These are phyloP conservation scores for Narcine bancroftii DNA, from an alignment of 2,113 vertebrate species.

Conservation along the genomic window DNA sequence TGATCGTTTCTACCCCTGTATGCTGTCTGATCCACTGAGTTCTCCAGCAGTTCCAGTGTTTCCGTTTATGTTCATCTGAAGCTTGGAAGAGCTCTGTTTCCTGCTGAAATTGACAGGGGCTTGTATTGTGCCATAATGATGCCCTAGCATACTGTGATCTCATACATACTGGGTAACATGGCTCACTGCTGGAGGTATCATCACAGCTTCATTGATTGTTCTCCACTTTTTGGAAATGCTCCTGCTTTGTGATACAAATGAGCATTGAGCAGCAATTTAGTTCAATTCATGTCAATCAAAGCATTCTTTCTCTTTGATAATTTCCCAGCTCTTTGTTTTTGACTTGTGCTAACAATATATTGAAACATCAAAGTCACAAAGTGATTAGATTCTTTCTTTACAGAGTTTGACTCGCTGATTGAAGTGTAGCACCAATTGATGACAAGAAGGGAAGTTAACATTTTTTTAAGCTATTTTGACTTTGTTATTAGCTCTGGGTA, in stretches of 20 bases:
- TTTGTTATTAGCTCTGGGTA: neutral
- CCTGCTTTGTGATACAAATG: constrained; percentile 18
- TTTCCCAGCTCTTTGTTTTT: constrained; percentile 26
- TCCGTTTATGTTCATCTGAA: too few relatives aligned
- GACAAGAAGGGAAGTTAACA: neutral
- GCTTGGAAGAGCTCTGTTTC: neutral
- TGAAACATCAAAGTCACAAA: constrained; percentile 30
- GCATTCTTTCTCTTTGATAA: neutral
- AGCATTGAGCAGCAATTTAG: neutral
- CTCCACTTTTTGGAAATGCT: neutral
- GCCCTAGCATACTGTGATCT: neutral
- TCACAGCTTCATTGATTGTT: neutral
- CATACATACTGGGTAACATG: neutral
- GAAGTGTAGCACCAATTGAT: neutral
- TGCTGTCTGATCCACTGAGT: too few relatives aligned
- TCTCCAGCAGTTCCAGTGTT: too few relatives aligned
- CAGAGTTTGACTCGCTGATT: neutral
- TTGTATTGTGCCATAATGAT: neutral
- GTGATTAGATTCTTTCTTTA: neutral
- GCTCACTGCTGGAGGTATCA: constrained; percentile 3
- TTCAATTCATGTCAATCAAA: neutral
- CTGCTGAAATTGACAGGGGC: neutral
- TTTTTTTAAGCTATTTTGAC: neutral
- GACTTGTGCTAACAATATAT: neutral
- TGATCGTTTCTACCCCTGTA: too few relatives aligned